These are phyloP conservation scores for Anseranas semipalmata DNA, from an alignment of 2,113 vertebrate species.

Conservation along the genomic window DNA sequence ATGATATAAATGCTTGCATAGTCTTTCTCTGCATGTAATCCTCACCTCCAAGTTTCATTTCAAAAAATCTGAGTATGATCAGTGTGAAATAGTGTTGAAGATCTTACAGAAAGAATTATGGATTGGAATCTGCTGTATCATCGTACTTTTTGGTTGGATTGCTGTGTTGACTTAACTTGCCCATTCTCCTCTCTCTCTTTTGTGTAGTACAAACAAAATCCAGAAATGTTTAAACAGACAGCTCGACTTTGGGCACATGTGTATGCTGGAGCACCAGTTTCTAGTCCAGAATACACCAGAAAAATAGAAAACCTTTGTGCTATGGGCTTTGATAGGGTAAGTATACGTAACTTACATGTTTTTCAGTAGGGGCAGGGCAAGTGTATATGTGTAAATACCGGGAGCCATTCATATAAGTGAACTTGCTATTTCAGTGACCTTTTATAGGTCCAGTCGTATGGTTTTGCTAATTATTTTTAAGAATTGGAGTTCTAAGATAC, in stretches of 20 bases:
- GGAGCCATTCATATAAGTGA: not conserved
- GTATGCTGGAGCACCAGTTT: constrained; percentile 93
- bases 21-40: not conserved
- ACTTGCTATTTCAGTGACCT: fast-evolving
- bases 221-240: constrained; percentile 99
- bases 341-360: constrained; percentile 44
- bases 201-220: constrained; percentile 97
- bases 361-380: not conserved
- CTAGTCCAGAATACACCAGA: constrained; percentile 95
- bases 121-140: not conserved
- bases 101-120: not conserved
- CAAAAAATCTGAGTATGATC: not conserved
- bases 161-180: constrained; percentile 28
- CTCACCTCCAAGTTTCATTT: not conserved
- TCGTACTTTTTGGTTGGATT: not conserved
- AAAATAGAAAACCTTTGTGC: constrained; percentile 99
- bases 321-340: constrained; percentile 99
- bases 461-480: not conserved
- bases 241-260: constrained; percentile 96
- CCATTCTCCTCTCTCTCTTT: not conserved
- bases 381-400: not conserved
- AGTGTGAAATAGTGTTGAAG: not conserved
- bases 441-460: not conserved
- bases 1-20: not conserved
- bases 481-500: not conserved